A percentile compares a stretch with the other conserved stretches of the same genome.
Evolutionary conservation across 2,888 invertebrate species (phyloP).

Genomic region (Melipona bicolor): DNA sequence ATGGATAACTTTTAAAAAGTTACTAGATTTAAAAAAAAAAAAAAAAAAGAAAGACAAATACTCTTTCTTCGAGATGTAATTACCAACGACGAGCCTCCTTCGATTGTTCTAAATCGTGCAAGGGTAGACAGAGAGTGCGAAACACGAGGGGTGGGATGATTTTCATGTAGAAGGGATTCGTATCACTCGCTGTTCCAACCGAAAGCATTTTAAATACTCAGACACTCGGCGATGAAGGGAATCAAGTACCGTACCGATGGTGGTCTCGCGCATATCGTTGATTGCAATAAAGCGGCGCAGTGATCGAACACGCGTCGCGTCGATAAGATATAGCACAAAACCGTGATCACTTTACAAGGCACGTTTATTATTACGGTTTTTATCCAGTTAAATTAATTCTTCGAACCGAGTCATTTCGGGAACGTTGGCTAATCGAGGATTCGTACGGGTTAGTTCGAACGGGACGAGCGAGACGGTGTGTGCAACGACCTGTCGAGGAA

Average conservation of each 20-base stretch:
- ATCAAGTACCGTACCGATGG: slow-evolving; percentile 16
- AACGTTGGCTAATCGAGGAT: not conserved
- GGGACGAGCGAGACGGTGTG: not conserved
- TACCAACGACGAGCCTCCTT: not conserved
- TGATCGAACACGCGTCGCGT: slow-evolving; percentile 38
- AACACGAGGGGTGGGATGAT: not conserved
- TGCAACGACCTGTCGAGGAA: slow-evolving; percentile 32
- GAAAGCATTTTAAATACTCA: slow-evolving; percentile 55
- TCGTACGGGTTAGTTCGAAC: not conserved
- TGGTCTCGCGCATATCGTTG: slow-evolving; percentile 49
- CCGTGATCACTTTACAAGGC: slow-evolving; percentile 46
- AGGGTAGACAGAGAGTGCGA: not conserved
- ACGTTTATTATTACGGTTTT: slow-evolving; percentile 6
- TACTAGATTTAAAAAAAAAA: not conserved
- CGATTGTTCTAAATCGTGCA: slow-evolving; percentile 24
- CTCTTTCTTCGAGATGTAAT: slow-evolving; percentile 18
- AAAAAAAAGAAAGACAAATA: not conserved
- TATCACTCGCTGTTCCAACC: slow-evolving; percentile 30
- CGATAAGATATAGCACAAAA: slow-evolving; percentile 57
- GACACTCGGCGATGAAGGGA: slow-evolving; percentile 47
- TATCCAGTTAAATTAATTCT: slow-evolving; percentile 4
- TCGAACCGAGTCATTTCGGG: slow-evolving; percentile 11
- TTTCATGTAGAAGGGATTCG: slow-evolving; percentile 36
- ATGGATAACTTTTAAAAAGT: slow-evolving; percentile 20
- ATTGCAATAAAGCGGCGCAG: slow-evolving; percentile 54